Conservation (phyloP, 1,140 invertebrate genomes). For the Phymorhynchus buccinoides region DNA sequence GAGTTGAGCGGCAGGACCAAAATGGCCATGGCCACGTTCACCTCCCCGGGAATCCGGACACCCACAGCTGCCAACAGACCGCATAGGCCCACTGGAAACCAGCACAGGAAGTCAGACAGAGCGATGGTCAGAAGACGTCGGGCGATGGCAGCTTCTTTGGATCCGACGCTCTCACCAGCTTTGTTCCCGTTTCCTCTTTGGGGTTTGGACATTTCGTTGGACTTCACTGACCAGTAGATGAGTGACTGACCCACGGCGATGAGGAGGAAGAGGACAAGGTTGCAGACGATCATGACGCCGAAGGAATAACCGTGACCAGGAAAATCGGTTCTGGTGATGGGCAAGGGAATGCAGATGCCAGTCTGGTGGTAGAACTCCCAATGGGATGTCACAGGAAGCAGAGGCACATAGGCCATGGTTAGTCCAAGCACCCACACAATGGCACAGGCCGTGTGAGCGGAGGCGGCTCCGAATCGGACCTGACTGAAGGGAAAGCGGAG, state of each 20-base stretch:
- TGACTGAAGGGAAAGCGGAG: background rate
- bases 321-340: background rate
- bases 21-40: constrained; percentile 41
- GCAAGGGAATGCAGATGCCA: constrained; percentile 23
- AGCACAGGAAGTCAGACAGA: constrained; percentile 23
- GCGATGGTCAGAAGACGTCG: background rate
- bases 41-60: background rate
- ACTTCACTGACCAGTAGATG: constrained; percentile 19
- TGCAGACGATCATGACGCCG: background rate
- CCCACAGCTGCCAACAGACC: constrained; percentile 21
- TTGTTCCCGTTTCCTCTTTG: background rate
- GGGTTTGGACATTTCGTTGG: background rate
- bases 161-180: background rate
- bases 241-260: background rate
- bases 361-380: constrained; percentile 22
- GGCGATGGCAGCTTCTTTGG: constrained; percentile 19
- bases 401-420: background rate
- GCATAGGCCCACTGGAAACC: background rate
- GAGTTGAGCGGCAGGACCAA: constrained; percentile 55
- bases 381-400: background rate
- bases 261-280: background rate
- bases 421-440: background rate
- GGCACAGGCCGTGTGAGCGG: background rate
- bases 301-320: background rate
- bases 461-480: background rate